Percentiles rank a stretch among this genome's conserved stretches.
Evolutionary conservation across 2,888 invertebrate species (phyloP).

Genomic region (Eledona agricola): DNA sequence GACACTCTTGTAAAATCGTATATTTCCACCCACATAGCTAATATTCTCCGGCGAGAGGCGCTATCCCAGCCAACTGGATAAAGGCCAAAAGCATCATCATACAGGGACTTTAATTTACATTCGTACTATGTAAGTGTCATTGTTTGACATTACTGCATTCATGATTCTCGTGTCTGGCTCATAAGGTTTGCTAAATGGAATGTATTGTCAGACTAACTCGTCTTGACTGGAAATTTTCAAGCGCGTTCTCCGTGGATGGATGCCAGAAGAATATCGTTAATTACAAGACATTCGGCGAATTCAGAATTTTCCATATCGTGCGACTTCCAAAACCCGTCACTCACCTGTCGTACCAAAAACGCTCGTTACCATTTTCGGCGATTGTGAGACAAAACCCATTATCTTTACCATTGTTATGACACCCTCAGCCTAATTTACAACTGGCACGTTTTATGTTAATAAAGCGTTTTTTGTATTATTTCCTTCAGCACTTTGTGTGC

Average conservation of each 20-base stretch:
- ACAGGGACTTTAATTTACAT: constrained; percentile 32
- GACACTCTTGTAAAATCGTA: constrained; percentile 10
- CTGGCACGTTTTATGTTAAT: not conserved
- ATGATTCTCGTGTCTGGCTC: constrained; percentile 19
- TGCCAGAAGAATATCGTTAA: too few relatives aligned
- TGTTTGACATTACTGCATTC: constrained; percentile 32
- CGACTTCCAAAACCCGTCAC: too few relatives aligned
- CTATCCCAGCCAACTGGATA: constrained; percentile 31
- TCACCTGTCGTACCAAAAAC: constrained; percentile 18
- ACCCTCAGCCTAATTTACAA: constrained; percentile 3
- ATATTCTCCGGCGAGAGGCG: constrained; percentile 18
- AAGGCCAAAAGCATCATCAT: constrained; percentile 35
- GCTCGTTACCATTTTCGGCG: constrained; percentile 15
- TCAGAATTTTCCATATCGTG: too few relatives aligned
- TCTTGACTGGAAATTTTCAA: constrained; percentile 1
- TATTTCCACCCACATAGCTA: constrained; percentile 32
- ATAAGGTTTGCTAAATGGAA: constrained; percentile 2
- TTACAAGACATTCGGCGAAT: too few relatives aligned
- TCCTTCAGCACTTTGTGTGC: too few relatives aligned
- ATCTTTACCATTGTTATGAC: constrained; percentile 11
- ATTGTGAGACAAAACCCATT: constrained; percentile 16
- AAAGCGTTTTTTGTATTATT: too few relatives aligned
- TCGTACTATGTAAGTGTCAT: constrained; percentile 33
- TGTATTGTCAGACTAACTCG: constrained; percentile 3
- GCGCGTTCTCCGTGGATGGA: not conserved